phyloP scores from a whole-genome alignment of 2,888 invertebrate species.

The Erpobdella octoculata region DNA sequence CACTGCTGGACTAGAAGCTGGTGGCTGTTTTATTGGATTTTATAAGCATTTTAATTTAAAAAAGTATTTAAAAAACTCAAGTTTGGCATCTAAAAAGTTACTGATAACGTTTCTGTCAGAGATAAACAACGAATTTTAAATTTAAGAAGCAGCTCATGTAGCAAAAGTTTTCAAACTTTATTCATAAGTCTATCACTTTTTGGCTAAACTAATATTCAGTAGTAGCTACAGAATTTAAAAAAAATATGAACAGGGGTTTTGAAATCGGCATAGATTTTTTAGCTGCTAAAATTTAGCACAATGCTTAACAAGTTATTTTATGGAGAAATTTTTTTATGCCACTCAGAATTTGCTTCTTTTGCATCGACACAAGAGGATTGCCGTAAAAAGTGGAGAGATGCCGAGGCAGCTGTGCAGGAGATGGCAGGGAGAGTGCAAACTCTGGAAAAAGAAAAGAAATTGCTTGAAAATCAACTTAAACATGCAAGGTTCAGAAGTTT shows the following conservation, averaged over 20 bases:
- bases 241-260: too few relatives aligned
- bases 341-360: constrained; percentile 66
- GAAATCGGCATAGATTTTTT: too few relatives aligned
- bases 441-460: constrained; percentile 65
- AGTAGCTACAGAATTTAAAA: too few relatives aligned
- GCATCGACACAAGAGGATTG: constrained; percentile 67
- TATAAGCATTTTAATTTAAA: neutral
- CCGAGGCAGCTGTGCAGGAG: constrained; percentile 66
- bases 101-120: neutral
- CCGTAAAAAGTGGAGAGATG: constrained; percentile 63
- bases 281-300: too few relatives aligned
- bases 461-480: constrained; percentile 71
- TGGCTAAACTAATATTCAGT: neutral
- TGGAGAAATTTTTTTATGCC: too few relatives aligned
- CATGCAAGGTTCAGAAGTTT: constrained; percentile 56
- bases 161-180: too few relatives aligned
- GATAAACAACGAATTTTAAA: neutral
- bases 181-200: neutral
- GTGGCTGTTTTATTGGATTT: constrained; percentile 38
- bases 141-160: neutral
- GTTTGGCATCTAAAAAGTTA: too few relatives aligned
- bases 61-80: neutral
- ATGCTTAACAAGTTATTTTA: too few relatives aligned
- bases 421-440: constrained; percentile 66
- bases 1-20: constrained; percentile 49